Base-by-base conservation (phyloP, 2,113 vertebrate species). In the Lophius piscatorius region DNA sequence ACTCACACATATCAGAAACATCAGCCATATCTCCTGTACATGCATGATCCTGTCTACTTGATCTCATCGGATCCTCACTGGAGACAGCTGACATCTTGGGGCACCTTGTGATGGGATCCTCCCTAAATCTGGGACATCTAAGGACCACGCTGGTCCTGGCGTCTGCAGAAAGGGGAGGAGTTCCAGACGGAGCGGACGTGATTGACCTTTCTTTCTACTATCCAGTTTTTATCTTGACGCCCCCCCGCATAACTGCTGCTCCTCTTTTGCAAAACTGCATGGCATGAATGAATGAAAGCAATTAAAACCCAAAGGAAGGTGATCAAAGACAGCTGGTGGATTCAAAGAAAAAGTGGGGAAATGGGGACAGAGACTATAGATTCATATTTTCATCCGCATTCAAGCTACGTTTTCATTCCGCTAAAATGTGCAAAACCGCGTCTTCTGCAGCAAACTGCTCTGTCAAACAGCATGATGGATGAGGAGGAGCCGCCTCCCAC, bases 201-300 rank as follows among this genome's bases (percentile, higher is more conserved):
- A 70, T 29, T 41, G 31, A 29, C 12, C 78, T 64, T 77, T 61
- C 63, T 60, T 67, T 65, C 65, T 48, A 78, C 55, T 69, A 52
- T 69, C 61, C 63, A 66, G 62, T 47, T 56, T 6, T 51, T 36
- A 36, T 38, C 18, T 45, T 49, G 34, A 47, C 33, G 9, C 1
- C 17, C 55, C 47, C 12, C 11, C 31, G 69, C 81, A 82, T 75
- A 70, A 47, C 70, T 79, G 59, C 81, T 86, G 55, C 74, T 81
- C 78, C 77, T 80, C 73, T 77, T 81, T 71, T 82, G 70, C 69
- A 70, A 81, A 82, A 79, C 71, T 87, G 91, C 89, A 91, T 91
- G 90, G 88, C 90, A 91, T 90, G 87, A 90, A 83, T 62, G 87
- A 90, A 83, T 62, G 64, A 78, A 80, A 82, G 60, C 50, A 62